Conservation (phyloP, 2,888 invertebrate genomes). For the Nymphalis c-album region DNA sequence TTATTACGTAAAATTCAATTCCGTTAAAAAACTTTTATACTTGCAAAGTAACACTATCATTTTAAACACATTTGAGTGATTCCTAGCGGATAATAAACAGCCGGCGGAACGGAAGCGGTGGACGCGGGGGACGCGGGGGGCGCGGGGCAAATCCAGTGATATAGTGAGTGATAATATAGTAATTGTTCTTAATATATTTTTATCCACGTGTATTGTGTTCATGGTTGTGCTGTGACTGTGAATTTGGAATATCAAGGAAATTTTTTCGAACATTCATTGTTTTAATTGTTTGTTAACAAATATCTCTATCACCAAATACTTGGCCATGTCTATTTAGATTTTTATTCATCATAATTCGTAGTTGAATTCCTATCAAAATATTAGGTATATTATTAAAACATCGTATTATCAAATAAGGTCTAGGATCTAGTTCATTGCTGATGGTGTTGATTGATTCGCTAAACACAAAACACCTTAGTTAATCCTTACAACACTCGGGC, state of each 20-base stretch:
- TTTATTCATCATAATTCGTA: too few relatives aligned
- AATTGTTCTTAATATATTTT: conserved; percentile 3
- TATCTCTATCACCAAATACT: neutral
- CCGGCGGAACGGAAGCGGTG: conserved; percentile 30
- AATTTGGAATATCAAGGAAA: neutral
- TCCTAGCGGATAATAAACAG: conserved; percentile 29
- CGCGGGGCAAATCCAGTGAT: conserved; percentile 1
- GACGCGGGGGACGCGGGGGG: too few relatives aligned
- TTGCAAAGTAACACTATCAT: conserved; percentile 19
- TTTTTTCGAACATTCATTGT: neutral
- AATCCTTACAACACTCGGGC: too few relatives aligned
- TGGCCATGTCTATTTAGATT: too few relatives aligned
- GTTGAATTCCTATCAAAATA: too few relatives aligned
- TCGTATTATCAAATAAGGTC: too few relatives aligned
- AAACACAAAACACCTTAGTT: too few relatives aligned
- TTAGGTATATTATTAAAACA: too few relatives aligned
- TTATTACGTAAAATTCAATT: neutral
- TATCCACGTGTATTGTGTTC: conserved; percentile 1
- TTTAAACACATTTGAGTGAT: conserved; percentile 32
- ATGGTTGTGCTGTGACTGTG: neutral
- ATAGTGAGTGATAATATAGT: neutral
- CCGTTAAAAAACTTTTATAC: conserved; percentile 14
- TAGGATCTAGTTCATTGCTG: too few relatives aligned
- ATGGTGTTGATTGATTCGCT: too few relatives aligned
- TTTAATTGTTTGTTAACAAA: too few relatives aligned